A percentile compares a stretch with the other conserved stretches of the same genome.
These are phyloP conservation scores for Cinara cedri DNA, from an alignment of 2,888 invertebrate genomes.

Conservation along the genomic window DNA sequence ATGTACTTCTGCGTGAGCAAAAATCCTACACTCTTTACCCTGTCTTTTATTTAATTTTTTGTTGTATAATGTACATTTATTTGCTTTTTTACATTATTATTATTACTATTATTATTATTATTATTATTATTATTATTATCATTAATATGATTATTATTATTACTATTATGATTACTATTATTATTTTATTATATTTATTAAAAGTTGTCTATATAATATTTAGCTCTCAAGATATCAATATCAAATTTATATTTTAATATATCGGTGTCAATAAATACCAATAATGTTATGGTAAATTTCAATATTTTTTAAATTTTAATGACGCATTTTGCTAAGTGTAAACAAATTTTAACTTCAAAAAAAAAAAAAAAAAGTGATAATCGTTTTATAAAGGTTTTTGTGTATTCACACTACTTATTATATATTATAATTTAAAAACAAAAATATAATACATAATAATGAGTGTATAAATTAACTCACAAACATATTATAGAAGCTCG, in stretches of 20 bases:
- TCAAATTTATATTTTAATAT: constrained; percentile 49
- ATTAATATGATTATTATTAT: too few species aligned
- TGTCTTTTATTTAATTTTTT: constrained; percentile 49
- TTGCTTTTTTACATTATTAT: constrained; percentile 50
- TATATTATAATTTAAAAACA: constrained; percentile 22
- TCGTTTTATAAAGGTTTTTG: constrained; percentile 42
- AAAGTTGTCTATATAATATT: constrained; percentile 47
- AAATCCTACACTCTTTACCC: constrained; percentile 49
- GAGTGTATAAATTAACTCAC: constrained; percentile 26
- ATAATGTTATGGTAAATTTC: constrained; percentile 35
- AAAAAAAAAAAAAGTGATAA: constrained; percentile 41
- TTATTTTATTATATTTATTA: constrained; percentile 53
- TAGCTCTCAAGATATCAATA: constrained; percentile 48
- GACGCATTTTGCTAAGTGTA: constrained; percentile 19
- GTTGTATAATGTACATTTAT: constrained; percentile 51
- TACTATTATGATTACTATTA: constrained; percentile 38
- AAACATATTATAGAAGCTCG: constrained; percentile 23
- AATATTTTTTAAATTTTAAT: constrained; percentile 41
- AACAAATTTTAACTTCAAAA: neutral
- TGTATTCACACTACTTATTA: constrained; percentile 29
- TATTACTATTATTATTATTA: constrained; percentile 28
- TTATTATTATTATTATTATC: constrained; percentile 41
- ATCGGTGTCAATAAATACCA: constrained; percentile 18
- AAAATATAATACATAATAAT: constrained; percentile 29
- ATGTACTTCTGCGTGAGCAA: constrained; percentile 51